Conservation (phyloP, 1,140 invertebrate genomes). For the Laodelphax striatellus region DNA sequence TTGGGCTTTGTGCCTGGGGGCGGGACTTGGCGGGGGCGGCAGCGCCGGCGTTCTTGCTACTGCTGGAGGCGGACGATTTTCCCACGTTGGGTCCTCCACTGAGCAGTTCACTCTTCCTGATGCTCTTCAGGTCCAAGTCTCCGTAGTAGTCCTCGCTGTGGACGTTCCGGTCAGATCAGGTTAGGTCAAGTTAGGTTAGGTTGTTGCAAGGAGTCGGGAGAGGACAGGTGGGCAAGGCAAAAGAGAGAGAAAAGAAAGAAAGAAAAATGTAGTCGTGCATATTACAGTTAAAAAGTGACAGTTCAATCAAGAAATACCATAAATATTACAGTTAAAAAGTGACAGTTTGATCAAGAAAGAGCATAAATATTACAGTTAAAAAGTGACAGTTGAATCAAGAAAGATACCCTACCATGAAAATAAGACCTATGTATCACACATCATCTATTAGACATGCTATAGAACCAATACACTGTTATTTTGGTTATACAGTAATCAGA, state of each 20-base stretch:
- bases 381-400: too few relatives aligned
- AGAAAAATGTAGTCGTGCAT: conserved; percentile 3
- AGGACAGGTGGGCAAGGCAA: conserved; percentile 2
- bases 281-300: neutral
- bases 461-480: too few relatives aligned
- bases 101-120: conserved; percentile 81
- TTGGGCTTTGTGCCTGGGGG: conserved; percentile 22
- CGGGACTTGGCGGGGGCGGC: conserved; percentile 15
- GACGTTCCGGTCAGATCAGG: neutral
- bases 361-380: too few relatives aligned
- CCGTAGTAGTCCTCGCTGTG: conserved; percentile 92
- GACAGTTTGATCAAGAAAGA: too few relatives aligned
- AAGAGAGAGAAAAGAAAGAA: neutral
- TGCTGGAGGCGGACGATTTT: neutral
- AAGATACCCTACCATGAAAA: too few relatives aligned
- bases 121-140: conserved; percentile 83
- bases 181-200: neutral
- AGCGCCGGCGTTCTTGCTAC: neutral
- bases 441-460: too few relatives aligned
- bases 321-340: too few relatives aligned
- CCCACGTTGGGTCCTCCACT: conserved; percentile 50
- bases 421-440: too few relatives aligned
- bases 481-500: too few relatives aligned
- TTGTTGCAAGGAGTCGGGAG: neutral
- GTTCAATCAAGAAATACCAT: too few relatives aligned